Base-by-base conservation (phyloP, 2,888 invertebrate species). In the Protophormia terraenovae region DNA sequence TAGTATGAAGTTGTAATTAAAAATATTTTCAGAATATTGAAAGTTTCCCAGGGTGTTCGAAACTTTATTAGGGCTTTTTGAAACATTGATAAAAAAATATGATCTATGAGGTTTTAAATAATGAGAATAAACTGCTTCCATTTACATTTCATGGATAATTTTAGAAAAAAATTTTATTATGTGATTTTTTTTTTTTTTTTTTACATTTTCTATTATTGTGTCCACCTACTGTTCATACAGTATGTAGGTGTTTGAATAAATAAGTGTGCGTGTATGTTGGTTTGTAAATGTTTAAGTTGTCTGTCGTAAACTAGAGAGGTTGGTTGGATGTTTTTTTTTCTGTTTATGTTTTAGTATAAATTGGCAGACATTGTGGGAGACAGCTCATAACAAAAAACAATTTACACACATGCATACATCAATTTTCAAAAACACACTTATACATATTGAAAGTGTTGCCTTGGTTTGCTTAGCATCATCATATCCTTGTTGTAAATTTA, bases 341-440 rank as follows among this genome's bases (percentile, higher is more conserved):
- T n/a, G 55, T 38, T 35, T 71, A 55, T 47, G 27, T 69, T 62
- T 6, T 50, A 41, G 38, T 64, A 55, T 82, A 75, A 83, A 79
- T 75, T 83, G 69, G 50, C 83, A 83, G 83, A 79, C 78, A 79
- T 78, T 83, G 83, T 79, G 73, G 83, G 55, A 83, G 83, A 79
- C 83, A 79, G 73, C 55, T 32, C 10, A 75, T 27, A 38, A 72
- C 60, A 83, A 81, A 67, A 81, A 50, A 45, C 35, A 38, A 60
- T 60, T 60, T 1, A 50, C 24, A 27, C 24, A 58, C 19, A 47
- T 6, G 16, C 22, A 29, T 8, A 41, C 50, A 32, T 14, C 3
- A 14, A 38, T 55, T n/a, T n/a, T 27, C 29, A 55, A 27, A 29
- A n/a, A 27, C 6, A 55, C n/a, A 41, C n/a, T 16, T 12, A 35